Evolutionary conservation across 2,888 invertebrate species (phyloP).

Genomic region (Limnephilus auricula): DNA sequence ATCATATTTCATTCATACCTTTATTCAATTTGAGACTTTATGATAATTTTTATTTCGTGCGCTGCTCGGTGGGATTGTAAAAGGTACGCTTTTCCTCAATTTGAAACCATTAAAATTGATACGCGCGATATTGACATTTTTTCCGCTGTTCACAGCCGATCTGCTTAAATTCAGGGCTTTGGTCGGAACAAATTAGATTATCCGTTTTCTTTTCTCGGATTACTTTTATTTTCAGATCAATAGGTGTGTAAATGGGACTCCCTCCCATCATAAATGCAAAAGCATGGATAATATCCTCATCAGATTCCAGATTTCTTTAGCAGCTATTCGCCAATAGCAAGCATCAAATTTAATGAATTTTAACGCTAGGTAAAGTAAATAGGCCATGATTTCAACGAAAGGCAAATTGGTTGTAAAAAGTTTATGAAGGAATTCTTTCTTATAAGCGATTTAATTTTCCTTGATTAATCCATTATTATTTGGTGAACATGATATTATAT

Average conservation of each 20-base stretch:
- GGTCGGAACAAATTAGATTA: constrained; percentile 16
- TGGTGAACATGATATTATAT: background rate
- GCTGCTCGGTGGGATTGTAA: background rate
- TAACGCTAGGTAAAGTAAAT: background rate
- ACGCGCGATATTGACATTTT: constrained; percentile 7
- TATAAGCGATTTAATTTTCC: background rate
- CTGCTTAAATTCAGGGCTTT: constrained; percentile 27
- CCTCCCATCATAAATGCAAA: background rate
- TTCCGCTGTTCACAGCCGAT: constrained; percentile 7
- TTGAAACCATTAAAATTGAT: constrained; percentile 35
- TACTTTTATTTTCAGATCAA: constrained; percentile 4
- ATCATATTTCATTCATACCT: constrained; percentile 42
- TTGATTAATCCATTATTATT: background rate
- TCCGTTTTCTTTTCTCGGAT: constrained; percentile 2
- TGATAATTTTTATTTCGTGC: constrained; percentile 32
- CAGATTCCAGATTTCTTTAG: background rate
- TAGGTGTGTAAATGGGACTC: background rate
- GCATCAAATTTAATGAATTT: background rate
- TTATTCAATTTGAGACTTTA: constrained; percentile 46
- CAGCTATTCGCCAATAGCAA: background rate
- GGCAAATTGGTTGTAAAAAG: background rate
- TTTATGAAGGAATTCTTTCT: background rate
- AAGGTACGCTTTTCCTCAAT: constrained; percentile 16
- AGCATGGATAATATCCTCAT: background rate
- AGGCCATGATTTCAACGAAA: background rate